Conservation (phyloP, 2,888 invertebrate genomes). For the Cyclophora punctaria region DNA sequence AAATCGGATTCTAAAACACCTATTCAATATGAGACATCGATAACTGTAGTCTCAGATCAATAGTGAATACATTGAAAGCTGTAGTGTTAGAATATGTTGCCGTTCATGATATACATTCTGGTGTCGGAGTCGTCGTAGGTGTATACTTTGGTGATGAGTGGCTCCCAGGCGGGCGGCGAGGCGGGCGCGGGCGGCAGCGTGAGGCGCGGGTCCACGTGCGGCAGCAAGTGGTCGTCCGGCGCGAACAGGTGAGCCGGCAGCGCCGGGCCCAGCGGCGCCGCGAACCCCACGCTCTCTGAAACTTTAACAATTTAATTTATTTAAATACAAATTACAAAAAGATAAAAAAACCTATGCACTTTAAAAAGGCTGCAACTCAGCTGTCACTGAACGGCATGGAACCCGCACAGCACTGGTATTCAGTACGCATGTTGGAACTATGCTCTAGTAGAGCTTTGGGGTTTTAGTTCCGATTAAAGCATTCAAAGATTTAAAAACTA, state of each 20-base stretch:
- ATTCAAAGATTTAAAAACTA: no score
- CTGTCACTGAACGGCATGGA: slow-evolving; percentile 25
- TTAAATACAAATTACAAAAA: no score
- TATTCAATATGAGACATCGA: not conserved
- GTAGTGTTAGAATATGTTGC: slow-evolving; percentile 34
- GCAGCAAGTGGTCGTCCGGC: slow-evolving; percentile 47
- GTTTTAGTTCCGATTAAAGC: no score
- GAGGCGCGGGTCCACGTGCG: slow-evolving; percentile 59
- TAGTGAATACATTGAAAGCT: no score
- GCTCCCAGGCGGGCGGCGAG: slow-evolving; percentile 30
- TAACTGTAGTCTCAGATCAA: no score
- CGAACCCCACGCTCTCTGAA: not conserved
- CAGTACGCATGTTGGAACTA: no score
- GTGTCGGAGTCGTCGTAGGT: slow-evolving; percentile 30
- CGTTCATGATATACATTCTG: slow-evolving; percentile 37
- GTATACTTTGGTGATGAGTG: slow-evolving; percentile 38
- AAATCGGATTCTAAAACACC: not conserved
- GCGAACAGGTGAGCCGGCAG: no score
- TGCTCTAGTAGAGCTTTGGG: no score
- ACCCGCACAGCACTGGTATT: no score
- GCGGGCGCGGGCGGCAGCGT: slow-evolving; percentile 24
- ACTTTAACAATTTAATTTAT: not conserved
- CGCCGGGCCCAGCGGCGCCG: no score
- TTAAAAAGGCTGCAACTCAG: no score
- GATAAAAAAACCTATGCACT: no score